Evolutionary conservation across 2,113 vertebrate species (phyloP).

Genomic region (Dipodomys ordii): DNA sequence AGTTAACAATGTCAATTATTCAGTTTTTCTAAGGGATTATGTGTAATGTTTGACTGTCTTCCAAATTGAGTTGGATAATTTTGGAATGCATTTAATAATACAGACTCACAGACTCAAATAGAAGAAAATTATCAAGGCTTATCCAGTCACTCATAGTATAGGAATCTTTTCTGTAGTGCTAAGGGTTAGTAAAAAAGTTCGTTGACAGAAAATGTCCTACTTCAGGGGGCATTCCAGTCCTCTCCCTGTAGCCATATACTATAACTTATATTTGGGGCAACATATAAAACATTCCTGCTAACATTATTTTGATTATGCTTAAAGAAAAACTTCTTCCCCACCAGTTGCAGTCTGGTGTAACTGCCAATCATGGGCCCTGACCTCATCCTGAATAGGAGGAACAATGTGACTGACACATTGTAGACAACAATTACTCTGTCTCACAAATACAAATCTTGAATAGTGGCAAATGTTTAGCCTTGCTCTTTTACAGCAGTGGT

Average conservation of each 20-base stretch:
- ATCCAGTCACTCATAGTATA: neutral
- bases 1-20: neutral
- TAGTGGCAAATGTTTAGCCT: neutral
- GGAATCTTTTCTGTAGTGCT: neutral
- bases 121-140: neutral
- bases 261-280: neutral
- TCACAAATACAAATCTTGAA: constrained; percentile 1
- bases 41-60: neutral
- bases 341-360: neutral
- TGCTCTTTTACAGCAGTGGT: neutral
- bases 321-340: neutral
- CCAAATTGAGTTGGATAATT: neutral
- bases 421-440: neutral
- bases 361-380: neutral
- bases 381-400: neutral
- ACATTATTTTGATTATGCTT: constrained; percentile 20
- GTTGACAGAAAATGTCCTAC: neutral
- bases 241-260: neutral
- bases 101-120: neutral
- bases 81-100: constrained; percentile 39
- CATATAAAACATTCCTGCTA: neutral
- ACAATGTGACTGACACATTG: neutral
- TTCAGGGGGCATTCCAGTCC: neutral
- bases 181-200: neutral
- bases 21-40: constrained; percentile 41